These are phyloP conservation scores for Anhinga rufa DNA, from an alignment of 2,113 vertebrate genomes.

Conservation along the genomic window DNA sequence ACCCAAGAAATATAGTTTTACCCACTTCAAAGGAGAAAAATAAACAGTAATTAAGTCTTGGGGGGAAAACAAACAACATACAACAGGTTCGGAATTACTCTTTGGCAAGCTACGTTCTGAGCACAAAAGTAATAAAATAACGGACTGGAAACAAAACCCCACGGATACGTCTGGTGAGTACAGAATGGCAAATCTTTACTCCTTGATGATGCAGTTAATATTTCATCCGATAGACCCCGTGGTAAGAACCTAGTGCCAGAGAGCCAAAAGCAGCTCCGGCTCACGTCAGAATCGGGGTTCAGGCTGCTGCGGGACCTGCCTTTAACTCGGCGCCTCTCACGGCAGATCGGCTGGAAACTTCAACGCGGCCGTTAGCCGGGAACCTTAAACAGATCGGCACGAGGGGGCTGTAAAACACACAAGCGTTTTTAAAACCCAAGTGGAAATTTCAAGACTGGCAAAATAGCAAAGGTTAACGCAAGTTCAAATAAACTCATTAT, in stretches of 20 bases:
- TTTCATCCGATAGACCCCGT: background rate
- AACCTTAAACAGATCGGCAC: background rate
- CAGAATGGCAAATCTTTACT: background rate
- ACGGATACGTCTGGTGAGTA: fast-evolving
- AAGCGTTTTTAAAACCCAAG: background rate
- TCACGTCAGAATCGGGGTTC: background rate
- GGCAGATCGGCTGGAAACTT: background rate
- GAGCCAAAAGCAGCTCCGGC: background rate
- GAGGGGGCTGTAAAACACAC: background rate
- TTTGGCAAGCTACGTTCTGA: background rate
- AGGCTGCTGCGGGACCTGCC: background rate
- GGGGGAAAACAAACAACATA: background rate
- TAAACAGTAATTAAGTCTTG: background rate
- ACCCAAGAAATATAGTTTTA: background rate
- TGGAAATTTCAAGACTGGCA: background rate
- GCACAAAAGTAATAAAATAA: background rate
- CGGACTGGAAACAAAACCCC: background rate
- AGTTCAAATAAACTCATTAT: background rate
- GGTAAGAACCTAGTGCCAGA: background rate
- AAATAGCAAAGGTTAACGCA: background rate
- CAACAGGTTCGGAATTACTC: background rate
- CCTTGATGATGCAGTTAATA: background rate
- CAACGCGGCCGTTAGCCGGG: background rate
- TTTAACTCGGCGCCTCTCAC: background rate
- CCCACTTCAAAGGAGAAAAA: background rate